Evolutionary conservation across 2,113 vertebrate genomes (phyloP).

Genomic region (Petroica traversi): DNA sequence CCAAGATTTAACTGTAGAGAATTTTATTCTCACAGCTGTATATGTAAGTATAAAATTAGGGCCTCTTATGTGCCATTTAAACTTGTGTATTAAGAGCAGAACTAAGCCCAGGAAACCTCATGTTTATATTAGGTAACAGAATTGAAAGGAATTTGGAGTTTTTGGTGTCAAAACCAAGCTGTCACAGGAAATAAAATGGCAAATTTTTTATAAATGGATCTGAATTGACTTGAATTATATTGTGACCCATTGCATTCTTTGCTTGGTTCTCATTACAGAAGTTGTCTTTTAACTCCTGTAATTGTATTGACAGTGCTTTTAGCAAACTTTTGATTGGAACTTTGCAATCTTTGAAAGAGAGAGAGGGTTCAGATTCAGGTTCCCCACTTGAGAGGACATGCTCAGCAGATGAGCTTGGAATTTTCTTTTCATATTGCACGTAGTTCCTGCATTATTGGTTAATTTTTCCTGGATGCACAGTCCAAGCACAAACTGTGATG

Average conservation of each 20-base stretch:
- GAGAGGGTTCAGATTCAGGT: not conserved
- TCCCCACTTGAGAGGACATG: not conserved
- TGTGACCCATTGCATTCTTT: not conserved
- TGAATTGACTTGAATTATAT: not conserved
- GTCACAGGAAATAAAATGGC: not conserved
- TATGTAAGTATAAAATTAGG: not conserved
- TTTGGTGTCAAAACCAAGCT: not conserved
- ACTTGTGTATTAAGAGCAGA: not conserved
- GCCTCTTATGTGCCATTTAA: not conserved
- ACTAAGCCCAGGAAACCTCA: not conserved
- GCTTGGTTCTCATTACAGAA: not conserved
- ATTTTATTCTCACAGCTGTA: not conserved
- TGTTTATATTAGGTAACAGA: not conserved
- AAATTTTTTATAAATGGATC: not conserved
- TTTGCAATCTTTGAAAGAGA: not conserved
- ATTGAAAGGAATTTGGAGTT: not conserved
- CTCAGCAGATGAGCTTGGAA: not conserved
- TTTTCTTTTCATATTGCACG: not conserved
- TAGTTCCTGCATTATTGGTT: not conserved
- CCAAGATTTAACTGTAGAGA: not conserved
- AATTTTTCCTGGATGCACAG: not conserved
- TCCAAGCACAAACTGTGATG: not conserved
- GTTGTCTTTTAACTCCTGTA: not conserved
- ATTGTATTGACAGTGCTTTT: not conserved
- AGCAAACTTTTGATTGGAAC: not conserved